These are phyloP conservation scores for Echinops telfairi DNA, from an alignment of 2,113 vertebrate genomes.

Conservation along the genomic window DNA sequence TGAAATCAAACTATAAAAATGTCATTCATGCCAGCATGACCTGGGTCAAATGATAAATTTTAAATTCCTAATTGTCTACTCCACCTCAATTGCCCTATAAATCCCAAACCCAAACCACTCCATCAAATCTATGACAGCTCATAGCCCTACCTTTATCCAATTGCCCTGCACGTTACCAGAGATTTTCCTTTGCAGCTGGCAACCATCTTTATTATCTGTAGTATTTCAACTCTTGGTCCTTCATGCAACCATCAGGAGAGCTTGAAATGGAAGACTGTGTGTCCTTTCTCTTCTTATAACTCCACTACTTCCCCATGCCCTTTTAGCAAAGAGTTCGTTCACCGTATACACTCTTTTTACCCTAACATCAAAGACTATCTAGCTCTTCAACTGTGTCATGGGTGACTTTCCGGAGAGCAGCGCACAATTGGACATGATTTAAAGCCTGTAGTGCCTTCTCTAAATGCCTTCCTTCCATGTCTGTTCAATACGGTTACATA, in stretches of 20 bases:
- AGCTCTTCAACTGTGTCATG: not conserved
- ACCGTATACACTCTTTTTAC: not conserved
- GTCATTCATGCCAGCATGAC: conserved; percentile 33
- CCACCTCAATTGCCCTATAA: not conserved
- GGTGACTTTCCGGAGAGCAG: not conserved
- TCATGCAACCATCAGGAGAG: not conserved
- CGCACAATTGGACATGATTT: not conserved
- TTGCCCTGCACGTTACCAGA: not conserved
- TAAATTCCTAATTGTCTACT: not conserved
- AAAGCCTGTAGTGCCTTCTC: not conserved
- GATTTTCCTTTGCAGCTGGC: conserved; percentile 51
- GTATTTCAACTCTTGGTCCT: conserved; percentile 17
- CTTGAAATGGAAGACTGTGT: not conserved
- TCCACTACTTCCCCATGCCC: not conserved
- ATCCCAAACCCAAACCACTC: not conserved
- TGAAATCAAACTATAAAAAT: conserved; percentile 38
- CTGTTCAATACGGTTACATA: conserved; percentile 28
- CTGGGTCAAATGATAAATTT: conserved; percentile 66
- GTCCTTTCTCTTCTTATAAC: conserved; percentile 12
- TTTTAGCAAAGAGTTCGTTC: conserved; percentile 8
- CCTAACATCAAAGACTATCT: not conserved
- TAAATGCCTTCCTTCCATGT: conserved; percentile 23
- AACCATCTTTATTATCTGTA: conserved; percentile 1
- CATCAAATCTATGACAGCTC: not conserved
- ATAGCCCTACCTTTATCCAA: not conserved